Conservation (phyloP, 2,113 vertebrate genomes). For the Dromaius novaehollandiae region DNA sequence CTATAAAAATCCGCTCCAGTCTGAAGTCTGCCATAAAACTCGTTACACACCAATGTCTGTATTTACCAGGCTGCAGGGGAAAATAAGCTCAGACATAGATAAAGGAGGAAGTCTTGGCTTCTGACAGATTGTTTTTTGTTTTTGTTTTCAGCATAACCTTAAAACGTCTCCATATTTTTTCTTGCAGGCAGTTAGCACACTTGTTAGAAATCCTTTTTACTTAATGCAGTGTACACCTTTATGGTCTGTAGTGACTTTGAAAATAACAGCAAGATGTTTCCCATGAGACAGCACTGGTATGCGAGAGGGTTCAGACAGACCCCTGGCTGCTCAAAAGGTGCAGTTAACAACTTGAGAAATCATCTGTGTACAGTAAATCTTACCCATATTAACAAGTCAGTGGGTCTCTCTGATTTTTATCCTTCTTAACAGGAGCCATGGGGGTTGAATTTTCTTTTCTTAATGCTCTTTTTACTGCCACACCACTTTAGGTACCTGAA, state of each 20-base stretch:
- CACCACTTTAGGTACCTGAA: not conserved
- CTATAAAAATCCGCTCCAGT: slow-evolving; percentile 5
- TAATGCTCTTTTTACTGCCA: not conserved
- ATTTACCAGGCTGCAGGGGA: not conserved
- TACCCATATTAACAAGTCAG: not conserved
- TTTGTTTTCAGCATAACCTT: not conserved
- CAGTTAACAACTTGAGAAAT: not conserved
- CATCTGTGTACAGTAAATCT: not conserved
- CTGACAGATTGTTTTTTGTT: not conserved
- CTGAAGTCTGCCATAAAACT: slow-evolving; percentile 18
- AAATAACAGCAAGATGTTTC: not conserved
- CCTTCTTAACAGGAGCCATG: not conserved
- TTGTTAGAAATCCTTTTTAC: not conserved
- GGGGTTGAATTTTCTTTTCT: not conserved
- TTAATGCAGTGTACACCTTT: not conserved
- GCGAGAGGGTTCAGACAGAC: not conserved
- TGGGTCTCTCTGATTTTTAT: not conserved
- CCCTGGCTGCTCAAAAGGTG: not conserved
- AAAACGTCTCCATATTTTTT: not conserved
- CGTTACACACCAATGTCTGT: not conserved
- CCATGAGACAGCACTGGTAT: not conserved
- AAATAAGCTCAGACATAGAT: not conserved
- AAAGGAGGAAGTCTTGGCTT: not conserved
- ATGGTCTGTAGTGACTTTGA: not conserved
- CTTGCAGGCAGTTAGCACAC: not conserved